These are phyloP conservation scores for Darevskia mixta DNA, from an alignment of 2,797 vertebrate species.

Conservation along the genomic window DNA sequence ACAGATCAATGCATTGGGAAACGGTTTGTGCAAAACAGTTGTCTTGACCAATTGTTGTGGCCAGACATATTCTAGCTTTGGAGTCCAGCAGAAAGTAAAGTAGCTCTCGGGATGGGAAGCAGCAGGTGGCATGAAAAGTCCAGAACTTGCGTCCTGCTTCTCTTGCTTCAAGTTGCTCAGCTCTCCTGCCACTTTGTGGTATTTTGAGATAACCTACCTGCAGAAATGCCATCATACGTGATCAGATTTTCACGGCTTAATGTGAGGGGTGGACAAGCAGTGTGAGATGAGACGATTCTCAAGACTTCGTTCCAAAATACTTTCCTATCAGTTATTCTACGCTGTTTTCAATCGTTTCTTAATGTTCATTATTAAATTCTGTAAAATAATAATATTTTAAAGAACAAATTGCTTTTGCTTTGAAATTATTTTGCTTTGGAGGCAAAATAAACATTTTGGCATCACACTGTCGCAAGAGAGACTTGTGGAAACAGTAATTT, in stretches of 20 bases:
- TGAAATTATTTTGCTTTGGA: too few species aligned
- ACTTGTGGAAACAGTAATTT: too few species aligned
- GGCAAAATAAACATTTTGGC: too few species aligned
- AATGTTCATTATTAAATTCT: too few species aligned
- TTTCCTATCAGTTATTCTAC: not conserved
- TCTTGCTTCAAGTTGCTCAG: not conserved
- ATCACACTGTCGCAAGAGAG: too few species aligned
- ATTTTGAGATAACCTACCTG: not conserved
- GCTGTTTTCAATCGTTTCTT: too few species aligned
- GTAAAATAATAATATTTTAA: too few species aligned
- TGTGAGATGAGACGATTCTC: not conserved
- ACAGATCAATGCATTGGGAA: not conserved
- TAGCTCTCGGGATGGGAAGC: not conserved
- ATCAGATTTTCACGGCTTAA: not conserved
- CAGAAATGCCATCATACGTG: not conserved
- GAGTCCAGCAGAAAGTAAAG: not conserved
- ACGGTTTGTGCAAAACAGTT: not conserved
- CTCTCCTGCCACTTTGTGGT: not conserved
- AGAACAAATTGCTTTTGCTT: too few species aligned
- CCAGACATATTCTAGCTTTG: not conserved
- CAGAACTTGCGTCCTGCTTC: not conserved
- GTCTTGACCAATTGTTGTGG: not conserved
- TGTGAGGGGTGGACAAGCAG: not conserved
- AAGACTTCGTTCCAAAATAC: not conserved
- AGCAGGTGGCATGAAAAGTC: not conserved